Evolutionary conservation across 1,140 invertebrate genomes (phyloP), one percentile per base, ranked within the genome.

Genomic region (Heliconius hewitsoni): DNA sequence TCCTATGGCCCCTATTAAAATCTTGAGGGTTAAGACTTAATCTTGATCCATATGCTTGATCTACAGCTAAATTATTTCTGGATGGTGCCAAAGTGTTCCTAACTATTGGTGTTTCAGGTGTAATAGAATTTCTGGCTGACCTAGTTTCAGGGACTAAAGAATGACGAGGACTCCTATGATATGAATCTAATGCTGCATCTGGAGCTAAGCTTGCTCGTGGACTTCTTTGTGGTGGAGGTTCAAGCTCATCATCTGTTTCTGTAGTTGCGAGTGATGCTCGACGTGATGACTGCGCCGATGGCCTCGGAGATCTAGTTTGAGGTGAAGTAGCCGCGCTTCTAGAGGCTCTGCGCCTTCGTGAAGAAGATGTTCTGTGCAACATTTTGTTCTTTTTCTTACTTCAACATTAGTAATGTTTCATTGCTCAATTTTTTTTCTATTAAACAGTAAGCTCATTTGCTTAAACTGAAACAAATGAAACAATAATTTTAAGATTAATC

Each of bases 311-410:
- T 55, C 93, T 88, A 3, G 94, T 94, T 82, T 96, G 96, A 1
- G 96, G 96, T 3, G 96, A 96, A 3, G 96, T 96, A 3, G 96
- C 95, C 8, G 96, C 95, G 85, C 95, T 96, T 60, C 96, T 94
- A 30, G 96, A 96, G 66, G 96, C 95, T 70, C 96, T 93, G 16
- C 96, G 95, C 73, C 96, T 95, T 72, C 96, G 93, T n/a, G 96
- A 97, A 46, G 96, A 97, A 77, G 96, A 95, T 19, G 91, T 90
- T 83, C 96, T 95, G 84, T 96, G 95, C 77, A 97, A 86, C 96
- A 97, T 97, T 78, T 78, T 89, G 76, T 50, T 16, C 8, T 76
- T 73, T 3, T 30, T 66, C 23, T 66, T 66, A 66, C 60, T 66
- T 66, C 60, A 27, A 66, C 60, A 66, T 66, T n/a, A n/a, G 27